phyloP scores from a whole-genome alignment of 2,113 vertebrate species.

The Chaetodon auriga region DNA sequence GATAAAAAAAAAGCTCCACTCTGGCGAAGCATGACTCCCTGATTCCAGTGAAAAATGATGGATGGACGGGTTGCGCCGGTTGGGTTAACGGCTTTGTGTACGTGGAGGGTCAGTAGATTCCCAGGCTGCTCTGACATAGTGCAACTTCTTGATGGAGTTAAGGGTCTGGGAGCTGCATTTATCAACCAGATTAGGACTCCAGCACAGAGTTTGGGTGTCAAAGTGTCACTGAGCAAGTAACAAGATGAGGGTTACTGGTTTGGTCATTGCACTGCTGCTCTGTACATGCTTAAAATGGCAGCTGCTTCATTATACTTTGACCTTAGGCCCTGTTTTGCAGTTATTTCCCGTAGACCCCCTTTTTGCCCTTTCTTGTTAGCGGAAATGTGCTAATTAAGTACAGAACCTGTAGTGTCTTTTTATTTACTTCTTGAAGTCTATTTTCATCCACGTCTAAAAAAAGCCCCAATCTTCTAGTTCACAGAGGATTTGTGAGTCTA shows the following conservation, averaged over 20 bases:
- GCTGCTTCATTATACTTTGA: conserved; percentile 12
- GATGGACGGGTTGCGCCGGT: conserved; percentile 51
- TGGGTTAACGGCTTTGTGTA: conserved; percentile 69
- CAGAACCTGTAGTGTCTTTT: not conserved
- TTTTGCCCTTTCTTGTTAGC: not conserved
- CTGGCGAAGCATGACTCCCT: conserved; percentile 42
- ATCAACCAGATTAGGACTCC: conserved; percentile 51
- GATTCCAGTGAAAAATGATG: conserved; percentile 66
- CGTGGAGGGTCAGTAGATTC: conserved; percentile 70
- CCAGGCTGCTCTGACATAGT: conserved; percentile 71
- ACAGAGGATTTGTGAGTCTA: not conserved
- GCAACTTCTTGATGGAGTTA: conserved; percentile 44
- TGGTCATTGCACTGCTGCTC: not conserved
- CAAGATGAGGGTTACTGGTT: not conserved
- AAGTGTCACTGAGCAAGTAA: conserved; percentile 40
- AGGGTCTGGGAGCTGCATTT: conserved; percentile 58
- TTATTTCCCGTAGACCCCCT: conserved; percentile 21
- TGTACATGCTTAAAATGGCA: conserved; percentile 14
- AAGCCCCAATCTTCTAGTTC: no score
- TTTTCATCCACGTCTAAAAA: not conserved
- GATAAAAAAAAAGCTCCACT: conserved; percentile 27
- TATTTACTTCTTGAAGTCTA: not conserved
- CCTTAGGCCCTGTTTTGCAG: not conserved
- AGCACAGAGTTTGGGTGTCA: conserved; percentile 49
- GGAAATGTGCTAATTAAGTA: not conserved